Base-by-base conservation (phyloP, 2,888 invertebrate species). In the Lithophane ornitopus region DNA sequence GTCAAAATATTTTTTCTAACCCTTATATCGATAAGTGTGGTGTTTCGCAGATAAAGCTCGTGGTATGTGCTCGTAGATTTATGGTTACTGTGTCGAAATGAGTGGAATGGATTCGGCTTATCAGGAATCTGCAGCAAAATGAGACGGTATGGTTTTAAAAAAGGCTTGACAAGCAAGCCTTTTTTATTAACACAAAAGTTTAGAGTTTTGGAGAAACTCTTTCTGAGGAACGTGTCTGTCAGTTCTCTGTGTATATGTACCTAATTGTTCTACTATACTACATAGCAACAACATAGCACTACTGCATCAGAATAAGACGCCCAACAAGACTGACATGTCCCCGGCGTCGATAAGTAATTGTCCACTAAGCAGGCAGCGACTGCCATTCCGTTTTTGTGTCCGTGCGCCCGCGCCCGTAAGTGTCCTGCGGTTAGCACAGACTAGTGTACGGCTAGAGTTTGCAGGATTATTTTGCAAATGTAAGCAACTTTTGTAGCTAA, bases 281-380 rank as follows among this genome's bases (percentile, higher is more conserved):
- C 22, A 63, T 65, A 49, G 54, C 16, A 66, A 44, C 73, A 41
- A 80, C 58, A 49, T 66, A 54, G 59, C 39, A 76, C 26, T 16
- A 4, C 28, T 4, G 54, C n/a, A 46, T 52, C 78, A 74, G 87
- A 88, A 85, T 88, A 70, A 49, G 76, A 52, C 49, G 52, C 65
- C 44, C 70, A 70, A 77, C 72, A 78, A 85, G 85, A 88, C 87
- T 86, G 88, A 87, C 87, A 82, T 85, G 85, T 89, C 88, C 73
- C 88, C 89, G 90, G 91, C 91, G 92, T 91, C 90, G 91, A 91
- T 92, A 92, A 93, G 93, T 94, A 93, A 94, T 94, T 94, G 94
- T 91, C 88, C 91, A 87, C 89, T 90, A 92, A 92, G 91, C 90
- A 89, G 90, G 88, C 88, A 81, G 86, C 80, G 88, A 72, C 80